Conservation (phyloP, 2,113 vertebrate species). For the sheep (Ovis aries) region DNA sequence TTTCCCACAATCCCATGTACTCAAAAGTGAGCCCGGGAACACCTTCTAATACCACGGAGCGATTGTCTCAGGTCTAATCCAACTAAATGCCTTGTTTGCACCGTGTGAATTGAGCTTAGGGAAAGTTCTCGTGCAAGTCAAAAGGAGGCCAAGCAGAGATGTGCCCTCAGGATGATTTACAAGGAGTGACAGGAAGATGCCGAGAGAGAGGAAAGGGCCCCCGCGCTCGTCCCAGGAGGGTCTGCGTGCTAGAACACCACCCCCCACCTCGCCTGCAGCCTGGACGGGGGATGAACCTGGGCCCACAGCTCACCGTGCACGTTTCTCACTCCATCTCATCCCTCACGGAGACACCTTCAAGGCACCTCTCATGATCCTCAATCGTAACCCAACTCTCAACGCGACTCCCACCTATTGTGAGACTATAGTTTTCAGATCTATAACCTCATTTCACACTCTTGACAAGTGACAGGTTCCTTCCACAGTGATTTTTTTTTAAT, state of each 20-base stretch:
- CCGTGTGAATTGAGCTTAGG: neutral
- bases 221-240: neutral
- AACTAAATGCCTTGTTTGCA: neutral
- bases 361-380: neutral
- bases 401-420: too few relatives aligned
- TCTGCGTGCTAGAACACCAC: accelerated
- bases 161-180: neutral
- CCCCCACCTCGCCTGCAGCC: accelerated
- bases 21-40: neutral
- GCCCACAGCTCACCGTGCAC: accelerated
- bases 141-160: neutral
- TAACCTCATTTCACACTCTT: neutral
- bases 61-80: neutral
- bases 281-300: accelerated
- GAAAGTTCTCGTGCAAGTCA: too few relatives aligned
- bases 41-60: neutral
- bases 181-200: neutral
- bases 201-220: neutral
- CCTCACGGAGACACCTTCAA: neutral
- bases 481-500: neutral
- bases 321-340: neutral
- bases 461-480: neutral
- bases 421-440: neutral
- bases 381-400: neutral
- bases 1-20: neutral